phyloP scores from a whole-genome alignment of 2,113 vertebrate species.

The Platysteira castanea region DNA sequence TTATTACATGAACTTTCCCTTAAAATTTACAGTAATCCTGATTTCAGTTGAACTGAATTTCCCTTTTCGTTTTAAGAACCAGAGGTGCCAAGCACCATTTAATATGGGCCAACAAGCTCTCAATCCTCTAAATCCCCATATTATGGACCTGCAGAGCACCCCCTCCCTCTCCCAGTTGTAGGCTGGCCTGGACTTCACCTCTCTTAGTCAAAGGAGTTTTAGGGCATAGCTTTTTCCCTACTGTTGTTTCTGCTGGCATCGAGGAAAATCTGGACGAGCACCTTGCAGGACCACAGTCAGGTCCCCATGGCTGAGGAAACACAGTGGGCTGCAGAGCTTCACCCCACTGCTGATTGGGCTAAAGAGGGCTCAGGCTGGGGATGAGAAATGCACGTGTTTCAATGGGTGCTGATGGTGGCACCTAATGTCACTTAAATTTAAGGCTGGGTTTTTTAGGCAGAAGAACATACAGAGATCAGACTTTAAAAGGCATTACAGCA shows the following conservation, averaged over 20 bases:
- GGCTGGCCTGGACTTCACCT: not conserved
- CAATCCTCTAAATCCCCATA: not conserved
- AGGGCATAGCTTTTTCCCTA: not conserved
- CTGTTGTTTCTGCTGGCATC: not conserved
- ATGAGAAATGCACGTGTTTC: not conserved
- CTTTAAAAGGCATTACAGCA: not conserved
- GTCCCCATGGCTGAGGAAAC: not conserved
- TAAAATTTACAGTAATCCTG: not conserved
- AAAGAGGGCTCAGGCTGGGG: not conserved
- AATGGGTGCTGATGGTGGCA: not conserved
- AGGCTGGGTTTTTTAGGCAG: not conserved
- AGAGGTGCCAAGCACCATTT: not conserved
- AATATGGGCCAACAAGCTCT: not conserved
- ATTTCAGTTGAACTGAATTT: slow-evolving; percentile 5
- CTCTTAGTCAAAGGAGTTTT: not conserved
- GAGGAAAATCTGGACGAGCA: not conserved
- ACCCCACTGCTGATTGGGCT: not conserved
- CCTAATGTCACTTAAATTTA: not conserved
- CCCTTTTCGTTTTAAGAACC: not conserved
- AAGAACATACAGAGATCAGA: not conserved
- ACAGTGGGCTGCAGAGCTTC: not conserved
- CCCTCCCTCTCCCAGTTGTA: not conserved
- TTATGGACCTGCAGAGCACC: not conserved
- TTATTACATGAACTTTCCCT: slow-evolving; percentile 14
- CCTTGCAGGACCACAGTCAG: not conserved